These are phyloP conservation scores for Sebastolobus altivelis DNA, from an alignment of 2,797 vertebrate genomes.

Conservation along the genomic window DNA sequence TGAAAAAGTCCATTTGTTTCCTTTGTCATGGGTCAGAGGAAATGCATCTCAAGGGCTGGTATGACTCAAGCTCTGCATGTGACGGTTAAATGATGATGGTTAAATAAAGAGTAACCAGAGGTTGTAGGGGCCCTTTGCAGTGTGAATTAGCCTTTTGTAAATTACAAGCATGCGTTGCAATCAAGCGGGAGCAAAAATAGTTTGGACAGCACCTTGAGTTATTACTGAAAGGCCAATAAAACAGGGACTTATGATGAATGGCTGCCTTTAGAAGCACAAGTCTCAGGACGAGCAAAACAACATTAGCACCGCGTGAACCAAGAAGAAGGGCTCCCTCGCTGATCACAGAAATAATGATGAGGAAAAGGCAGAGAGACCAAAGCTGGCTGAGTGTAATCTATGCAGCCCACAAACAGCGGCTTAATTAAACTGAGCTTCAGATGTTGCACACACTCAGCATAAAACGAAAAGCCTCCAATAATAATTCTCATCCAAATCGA, in stretches of 20 bases:
- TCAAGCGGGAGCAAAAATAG: constrained; percentile 22
- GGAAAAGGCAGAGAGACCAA: constrained; percentile 28
- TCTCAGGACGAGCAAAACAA: constrained; percentile 42
- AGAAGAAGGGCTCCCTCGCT: constrained; percentile 42
- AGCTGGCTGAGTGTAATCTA: constrained; percentile 52
- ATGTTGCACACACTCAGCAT: constrained; percentile 57
- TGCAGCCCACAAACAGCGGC: constrained; percentile 62
- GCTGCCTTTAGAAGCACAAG: constrained; percentile 23
- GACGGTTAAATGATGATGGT: constrained; percentile 5
- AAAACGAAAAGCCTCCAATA: constrained; percentile 47
- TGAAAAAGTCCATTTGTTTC: constrained; percentile 19
- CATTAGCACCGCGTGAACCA: constrained; percentile 46
- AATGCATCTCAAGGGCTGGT: constrained; percentile 6
- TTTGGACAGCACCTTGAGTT: constrained; percentile 42
- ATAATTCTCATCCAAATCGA: constrained; percentile 39
- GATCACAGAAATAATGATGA: constrained; percentile 64
- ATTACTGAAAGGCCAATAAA: constrained; percentile 54
- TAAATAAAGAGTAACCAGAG: constrained; percentile 13
- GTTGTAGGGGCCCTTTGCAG: neutral
- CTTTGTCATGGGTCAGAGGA: constrained; percentile 18
- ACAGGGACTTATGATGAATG: constrained; percentile 48
- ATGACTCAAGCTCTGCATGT: constrained; percentile 46
- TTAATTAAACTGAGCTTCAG: constrained; percentile 66
- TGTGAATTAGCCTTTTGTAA: constrained; percentile 8
- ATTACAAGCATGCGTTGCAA: constrained; percentile 18